These are phyloP conservation scores for Eristalis tenax DNA, from an alignment of 2,888 invertebrate genomes.

Conservation along the genomic window DNA sequence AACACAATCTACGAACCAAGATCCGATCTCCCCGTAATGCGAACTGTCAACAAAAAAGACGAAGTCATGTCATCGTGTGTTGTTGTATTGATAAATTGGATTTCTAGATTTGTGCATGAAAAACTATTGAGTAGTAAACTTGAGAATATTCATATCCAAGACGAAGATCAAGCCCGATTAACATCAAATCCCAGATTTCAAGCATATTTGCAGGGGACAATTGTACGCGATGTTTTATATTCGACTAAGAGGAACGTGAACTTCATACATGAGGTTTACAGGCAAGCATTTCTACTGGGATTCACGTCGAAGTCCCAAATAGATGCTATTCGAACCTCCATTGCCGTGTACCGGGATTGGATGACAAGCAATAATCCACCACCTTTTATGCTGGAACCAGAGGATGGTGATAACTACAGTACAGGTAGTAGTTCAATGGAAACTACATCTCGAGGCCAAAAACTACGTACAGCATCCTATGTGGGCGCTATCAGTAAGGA, in stretches of 20 bases:
- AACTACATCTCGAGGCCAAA: slow-evolving; percentile 79
- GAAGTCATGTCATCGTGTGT: slow-evolving; percentile 86
- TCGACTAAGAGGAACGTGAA: slow-evolving; percentile 94
- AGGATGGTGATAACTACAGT: slow-evolving; percentile 80
- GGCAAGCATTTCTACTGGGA: slow-evolving; percentile 95
- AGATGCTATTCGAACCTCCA: slow-evolving; percentile 92
- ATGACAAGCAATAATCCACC: slow-evolving; percentile 92
- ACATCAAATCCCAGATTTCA: slow-evolving; percentile 74
- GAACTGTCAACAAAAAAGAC: slow-evolving; percentile 84
- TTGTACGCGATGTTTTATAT: slow-evolving; percentile 94
- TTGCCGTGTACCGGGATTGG: slow-evolving; percentile 97
- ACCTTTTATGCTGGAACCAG: slow-evolving; percentile 88
- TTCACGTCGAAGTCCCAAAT: slow-evolving; percentile 88
- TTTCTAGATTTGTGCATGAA: slow-evolving; percentile 91
- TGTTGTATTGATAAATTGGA: slow-evolving; percentile 94
- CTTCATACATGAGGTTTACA: slow-evolving; percentile 95
- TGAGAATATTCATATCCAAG: slow-evolving; percentile 79
- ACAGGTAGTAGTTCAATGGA: slow-evolving; percentile 38
- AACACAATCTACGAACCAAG: slow-evolving; percentile 92
- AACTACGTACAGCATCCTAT: slow-evolving; percentile 92
- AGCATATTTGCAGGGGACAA: slow-evolving; percentile 81
- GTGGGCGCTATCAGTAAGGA: slow-evolving; percentile 91
- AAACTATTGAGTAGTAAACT: slow-evolving; percentile 80
- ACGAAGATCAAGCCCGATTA: slow-evolving; percentile 78
- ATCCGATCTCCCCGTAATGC: slow-evolving; percentile 89